A percentile compares a stretch with the other conserved stretches of the same genome.
phyloP scores from a whole-genome alignment of 2,113 vertebrate species.

The Lophura nycthemera region DNA sequence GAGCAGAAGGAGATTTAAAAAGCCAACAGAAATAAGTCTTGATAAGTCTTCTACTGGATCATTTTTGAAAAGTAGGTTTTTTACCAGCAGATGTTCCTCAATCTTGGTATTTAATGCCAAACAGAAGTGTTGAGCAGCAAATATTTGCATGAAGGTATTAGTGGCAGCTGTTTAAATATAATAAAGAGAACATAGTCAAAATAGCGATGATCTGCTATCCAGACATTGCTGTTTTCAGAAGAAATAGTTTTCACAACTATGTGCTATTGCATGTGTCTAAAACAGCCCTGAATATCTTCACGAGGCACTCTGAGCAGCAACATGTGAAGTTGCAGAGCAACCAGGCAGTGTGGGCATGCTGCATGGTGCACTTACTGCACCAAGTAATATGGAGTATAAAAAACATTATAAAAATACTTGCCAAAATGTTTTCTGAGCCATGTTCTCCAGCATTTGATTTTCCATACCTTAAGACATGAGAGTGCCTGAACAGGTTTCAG shows the following conservation, averaged over 20 bases:
- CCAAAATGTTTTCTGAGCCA: not conserved
- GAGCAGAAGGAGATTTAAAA: constrained; percentile 9
- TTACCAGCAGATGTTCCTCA: constrained; percentile 6
- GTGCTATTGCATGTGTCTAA: not conserved
- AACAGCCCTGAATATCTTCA: not conserved
- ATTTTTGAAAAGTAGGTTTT: not conserved
- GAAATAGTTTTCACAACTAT: not conserved
- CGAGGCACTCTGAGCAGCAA: not conserved
- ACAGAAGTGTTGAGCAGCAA: not conserved
- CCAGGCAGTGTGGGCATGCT: not conserved
- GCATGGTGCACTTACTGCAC: not conserved
- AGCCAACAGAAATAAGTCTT: not conserved
- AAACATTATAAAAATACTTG: not conserved
- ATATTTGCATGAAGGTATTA: constrained; percentile 11
- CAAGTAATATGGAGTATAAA: too few relatives aligned
- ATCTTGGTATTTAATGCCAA: not conserved
- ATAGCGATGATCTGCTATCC: not conserved
- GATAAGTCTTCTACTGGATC: not conserved
- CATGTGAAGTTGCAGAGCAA: not conserved
- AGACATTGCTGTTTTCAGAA: not conserved
- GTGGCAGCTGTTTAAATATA: not conserved
- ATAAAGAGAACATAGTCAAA: not conserved
- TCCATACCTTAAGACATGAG: not conserved
- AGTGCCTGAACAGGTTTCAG: not conserved
- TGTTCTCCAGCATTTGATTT: not conserved